These are phyloP conservation scores for Diplazon laetatorius DNA, from an alignment of 2,888 invertebrate genomes.

Conservation along the genomic window DNA sequence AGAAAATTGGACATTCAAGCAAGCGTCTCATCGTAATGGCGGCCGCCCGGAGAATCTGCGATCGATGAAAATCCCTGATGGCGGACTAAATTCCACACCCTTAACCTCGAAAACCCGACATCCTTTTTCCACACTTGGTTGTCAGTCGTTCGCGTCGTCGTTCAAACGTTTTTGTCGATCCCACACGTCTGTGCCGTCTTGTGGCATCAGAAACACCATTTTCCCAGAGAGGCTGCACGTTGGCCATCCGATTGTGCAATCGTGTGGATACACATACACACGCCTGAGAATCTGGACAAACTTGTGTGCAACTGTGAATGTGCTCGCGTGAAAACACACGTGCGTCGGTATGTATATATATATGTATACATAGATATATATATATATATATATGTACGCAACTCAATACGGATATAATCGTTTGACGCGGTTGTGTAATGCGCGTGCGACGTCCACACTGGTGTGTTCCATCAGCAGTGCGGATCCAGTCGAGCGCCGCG, in stretches of 20 bases:
- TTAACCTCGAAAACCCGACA: too few species aligned
- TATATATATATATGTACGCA: constrained; percentile 54
- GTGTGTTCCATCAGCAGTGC: constrained; percentile 66
- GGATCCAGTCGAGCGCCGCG: constrained; percentile 71
- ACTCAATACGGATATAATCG: constrained; percentile 76
- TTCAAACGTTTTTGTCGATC: not conserved
- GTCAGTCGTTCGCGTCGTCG: not conserved
- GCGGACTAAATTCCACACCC: too few species aligned
- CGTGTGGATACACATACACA: constrained; percentile 22
- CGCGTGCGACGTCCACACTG: constrained; percentile 59
- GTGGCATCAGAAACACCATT: constrained; percentile 32
- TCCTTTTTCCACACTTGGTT: too few species aligned
- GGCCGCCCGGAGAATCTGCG: not conserved
- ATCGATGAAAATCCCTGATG: not conserved
- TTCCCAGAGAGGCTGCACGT: constrained; percentile 56
- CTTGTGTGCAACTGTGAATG: too few species aligned
- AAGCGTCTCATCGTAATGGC: not conserved
- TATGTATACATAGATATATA: not conserved
- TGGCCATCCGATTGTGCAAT: constrained; percentile 56
- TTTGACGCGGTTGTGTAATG: constrained; percentile 74
- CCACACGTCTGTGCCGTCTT: not conserved
- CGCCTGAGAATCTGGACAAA: too few species aligned
- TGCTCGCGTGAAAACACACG: too few species aligned
- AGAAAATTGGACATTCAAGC: not conserved
- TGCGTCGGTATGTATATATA: too few species aligned